Evolutionary conservation across 2,797 vertebrate genomes (phyloP), one percentile per base, ranked within the genome.

Genomic region (Enteromius treurensis): DNA sequence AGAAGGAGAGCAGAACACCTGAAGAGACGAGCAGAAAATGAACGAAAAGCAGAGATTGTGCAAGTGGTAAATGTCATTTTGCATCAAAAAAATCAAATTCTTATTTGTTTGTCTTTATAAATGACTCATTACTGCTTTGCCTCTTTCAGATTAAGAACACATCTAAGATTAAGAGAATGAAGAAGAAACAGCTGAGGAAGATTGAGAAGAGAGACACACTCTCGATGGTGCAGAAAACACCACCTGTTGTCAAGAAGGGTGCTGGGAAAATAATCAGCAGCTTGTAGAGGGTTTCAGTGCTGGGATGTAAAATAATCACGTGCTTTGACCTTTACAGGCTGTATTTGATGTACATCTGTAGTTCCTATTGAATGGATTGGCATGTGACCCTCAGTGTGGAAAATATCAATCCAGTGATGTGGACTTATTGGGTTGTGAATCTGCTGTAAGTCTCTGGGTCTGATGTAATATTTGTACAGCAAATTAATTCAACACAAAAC

Each of bases 141-240:
- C 0, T 3, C 1, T 10, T 29, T 23, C 90, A 99, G 98, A 98
- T 99, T 91, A 95, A 93, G 9, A 99, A 98, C 90, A 97, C 97
- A 0, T 1, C 95, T 32, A 99, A 99, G 90, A 94, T 99, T 62
- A 99, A 97, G 91, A 93, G 96, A 83, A 96, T 96, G 51, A 98
- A 96, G 93, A 99, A 97, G 95, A 95, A 98, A 87, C 96, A 97
- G 23, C 92, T 99, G 34, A 93, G 97, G 53, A 93, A 92, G 70
- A 92, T 98, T 5, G 94, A 97, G 89, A 99, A 99, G 91, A 91
- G 97, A 85, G 98, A 99, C 87, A 99, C 98, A 0, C 91, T 99
- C 82, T 88, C 92, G 2, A 85, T 96, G 88, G 90, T 97, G 81
- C 95, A 97, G 90, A 93, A 94, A 83, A 84, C 90, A 2, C 91